Evolutionary conservation across 2,113 vertebrate genomes (phyloP), one percentile per base, ranked within the genome.

Genomic region (Larimichthys polyactis): DNA sequence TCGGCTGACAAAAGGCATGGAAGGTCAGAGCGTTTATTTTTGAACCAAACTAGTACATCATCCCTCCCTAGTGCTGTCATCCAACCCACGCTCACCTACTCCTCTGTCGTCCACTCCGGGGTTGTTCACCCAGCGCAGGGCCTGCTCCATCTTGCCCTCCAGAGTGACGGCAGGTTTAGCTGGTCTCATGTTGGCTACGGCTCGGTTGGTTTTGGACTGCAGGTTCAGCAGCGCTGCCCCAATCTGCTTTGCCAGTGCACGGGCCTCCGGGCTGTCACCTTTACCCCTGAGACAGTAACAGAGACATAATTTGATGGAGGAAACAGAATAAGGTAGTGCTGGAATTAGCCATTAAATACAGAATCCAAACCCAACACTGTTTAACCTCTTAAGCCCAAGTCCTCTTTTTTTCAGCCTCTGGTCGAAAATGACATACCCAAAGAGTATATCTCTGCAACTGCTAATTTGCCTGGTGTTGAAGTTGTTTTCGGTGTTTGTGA

Each of bases 111-210:
- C 97, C 82, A 97, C 94, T 0, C 96, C 97, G 8, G 98, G 98
- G 73, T 97, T 99, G 90, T 97, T 97, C 77, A 97, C 98, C 98
- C 98, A 99, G 79, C 97, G 96, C 10, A 98, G 96, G 11, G 98
- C 98, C 91, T 99, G 98, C 75, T 99, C 98, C 85, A 99, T 99
- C 93, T 99, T 99, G 57, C 98, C 98, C 83, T 99, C 98, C 76
- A 99, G 88, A 77, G 98, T 98, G 52, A 99, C 95, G 2, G 98
- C 98, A 64, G 98, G 96, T 89, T 99, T 99, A 78, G 97, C 94
- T 0, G 98, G 98, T 69, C 98, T 96, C 51, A 97, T 99, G 89
- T 97, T 99, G 70, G 97, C 97, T 86, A 99, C 97, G 10, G 97
- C 97, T n/a, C 94, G 95, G 91, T 98, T 99, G 60, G 97, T 97